A percentile compares a stretch with the other conserved stretches of the same genome.
Conservation (phyloP, 2,113 vertebrate genomes). For the Spea bombifrons region DNA sequence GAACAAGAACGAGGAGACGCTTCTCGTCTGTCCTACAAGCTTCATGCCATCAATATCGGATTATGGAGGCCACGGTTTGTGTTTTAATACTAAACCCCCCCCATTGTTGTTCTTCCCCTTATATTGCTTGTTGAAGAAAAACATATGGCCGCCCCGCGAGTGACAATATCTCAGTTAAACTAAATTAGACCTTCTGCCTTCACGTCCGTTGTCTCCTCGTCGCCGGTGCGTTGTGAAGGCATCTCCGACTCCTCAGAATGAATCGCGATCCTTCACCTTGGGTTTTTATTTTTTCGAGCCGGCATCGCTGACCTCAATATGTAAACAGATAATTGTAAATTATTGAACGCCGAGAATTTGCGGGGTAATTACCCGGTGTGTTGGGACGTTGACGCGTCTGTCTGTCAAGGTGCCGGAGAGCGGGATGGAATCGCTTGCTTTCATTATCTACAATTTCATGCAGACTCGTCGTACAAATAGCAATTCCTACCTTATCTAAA, state of each 20-base stretch:
- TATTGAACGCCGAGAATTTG: slow-evolving; percentile 4
- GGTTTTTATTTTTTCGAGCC: no score
- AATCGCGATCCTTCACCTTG: no score
- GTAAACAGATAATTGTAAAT: slow-evolving; percentile 17
- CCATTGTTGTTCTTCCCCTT: no score
- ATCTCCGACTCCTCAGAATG: not conserved
- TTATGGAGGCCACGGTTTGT: no score
- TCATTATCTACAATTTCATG: not conserved
- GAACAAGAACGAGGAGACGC: no score
- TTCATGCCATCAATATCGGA: no score
- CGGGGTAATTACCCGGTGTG: not conserved
- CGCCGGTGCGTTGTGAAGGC: not conserved
- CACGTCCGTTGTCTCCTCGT: not conserved
- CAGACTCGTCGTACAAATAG: not conserved
- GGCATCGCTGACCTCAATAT: slow-evolving; percentile 23
- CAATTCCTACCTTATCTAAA: no score
- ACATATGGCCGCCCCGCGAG: no score
- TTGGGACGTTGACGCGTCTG: not conserved
- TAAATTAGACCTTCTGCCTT: not conserved
- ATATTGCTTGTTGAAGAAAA: no score
- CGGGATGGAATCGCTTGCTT: not conserved
- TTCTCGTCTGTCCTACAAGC: no score
- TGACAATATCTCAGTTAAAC: no score
- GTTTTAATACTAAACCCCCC: no score
- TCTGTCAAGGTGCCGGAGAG: slow-evolving; percentile 1